Conservation (phyloP, 2,797 vertebrate species). For the Pteropus rufus region DNA sequence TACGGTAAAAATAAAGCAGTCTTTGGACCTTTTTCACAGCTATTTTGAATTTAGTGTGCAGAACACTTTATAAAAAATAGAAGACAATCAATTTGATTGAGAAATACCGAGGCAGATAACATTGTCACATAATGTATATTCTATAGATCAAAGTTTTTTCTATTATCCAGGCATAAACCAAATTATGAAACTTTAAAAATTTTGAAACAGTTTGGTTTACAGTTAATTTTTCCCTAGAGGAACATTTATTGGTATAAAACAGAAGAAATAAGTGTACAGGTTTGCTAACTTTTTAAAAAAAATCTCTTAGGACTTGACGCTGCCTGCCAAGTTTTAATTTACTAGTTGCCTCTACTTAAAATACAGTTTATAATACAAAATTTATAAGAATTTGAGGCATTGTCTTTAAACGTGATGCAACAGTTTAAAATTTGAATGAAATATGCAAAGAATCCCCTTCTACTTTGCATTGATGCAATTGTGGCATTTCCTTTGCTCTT, state of each 20-base stretch:
- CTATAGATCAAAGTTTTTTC: neutral
- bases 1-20: neutral
- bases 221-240: constrained; percentile 20
- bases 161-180: constrained; percentile 45
- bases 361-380: constrained; percentile 6
- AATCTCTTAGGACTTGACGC: constrained; percentile 36
- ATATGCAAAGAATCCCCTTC: constrained; percentile 21
- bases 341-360: constrained; percentile 32
- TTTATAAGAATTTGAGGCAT: constrained; percentile 17
- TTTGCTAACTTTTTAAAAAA: neutral
- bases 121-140: constrained; percentile 14
- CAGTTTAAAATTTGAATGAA: constrained; percentile 45
- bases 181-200: constrained; percentile 39
- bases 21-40: neutral
- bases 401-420: constrained; percentile 19
- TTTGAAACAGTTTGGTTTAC: neutral
- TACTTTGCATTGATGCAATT: neutral
- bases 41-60: neutral
- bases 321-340: constrained; percentile 42
- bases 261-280: constrained; percentile 6
- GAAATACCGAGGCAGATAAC: neutral
- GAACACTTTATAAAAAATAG: neutral
- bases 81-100: neutral
- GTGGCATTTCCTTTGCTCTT: constrained; percentile 37
- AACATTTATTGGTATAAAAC: constrained; percentile 28